Conservation (phyloP, 1,140 invertebrate genomes). For the Campoletis sonorensis region DNA sequence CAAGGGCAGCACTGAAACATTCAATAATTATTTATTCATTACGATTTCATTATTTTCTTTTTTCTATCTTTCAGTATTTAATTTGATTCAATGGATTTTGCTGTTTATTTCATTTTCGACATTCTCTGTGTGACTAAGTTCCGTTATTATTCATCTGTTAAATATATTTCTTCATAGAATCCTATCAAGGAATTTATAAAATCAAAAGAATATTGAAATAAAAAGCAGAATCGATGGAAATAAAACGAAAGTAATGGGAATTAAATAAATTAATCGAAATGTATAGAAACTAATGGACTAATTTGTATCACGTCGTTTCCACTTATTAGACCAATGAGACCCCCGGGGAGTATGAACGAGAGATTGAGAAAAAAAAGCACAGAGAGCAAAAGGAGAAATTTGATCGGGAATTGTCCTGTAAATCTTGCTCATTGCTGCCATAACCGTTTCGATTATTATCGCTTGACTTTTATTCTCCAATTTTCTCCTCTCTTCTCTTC, state of each 20-base stretch:
- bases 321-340: constrained; percentile 34
- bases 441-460: constrained; percentile 41
- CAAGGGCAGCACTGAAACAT: constrained; percentile 82
- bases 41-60: too few relatives aligned
- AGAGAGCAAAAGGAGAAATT: background rate
- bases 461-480: constrained; percentile 3
- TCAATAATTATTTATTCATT: too few relatives aligned
- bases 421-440: constrained; percentile 41
- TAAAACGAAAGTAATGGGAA: too few relatives aligned
- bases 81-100: too few relatives aligned
- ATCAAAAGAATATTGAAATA: too few relatives aligned
- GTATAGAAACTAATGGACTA: background rate
- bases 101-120: too few relatives aligned
- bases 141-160: too few relatives aligned
- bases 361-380: background rate
- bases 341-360: background rate
- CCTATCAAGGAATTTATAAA: too few relatives aligned
- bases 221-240: too few relatives aligned
- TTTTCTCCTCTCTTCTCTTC: background rate
- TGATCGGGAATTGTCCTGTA: constrained; percentile 29
- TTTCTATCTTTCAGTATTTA: background rate
- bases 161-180: too few relatives aligned
- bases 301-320: constrained; percentile 3
- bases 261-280: too few relatives aligned
- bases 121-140: too few relatives aligned